phyloP scores from a whole-genome alignment of 1,140 invertebrate genomes.

The Sitodiplosis mosellana region DNA sequence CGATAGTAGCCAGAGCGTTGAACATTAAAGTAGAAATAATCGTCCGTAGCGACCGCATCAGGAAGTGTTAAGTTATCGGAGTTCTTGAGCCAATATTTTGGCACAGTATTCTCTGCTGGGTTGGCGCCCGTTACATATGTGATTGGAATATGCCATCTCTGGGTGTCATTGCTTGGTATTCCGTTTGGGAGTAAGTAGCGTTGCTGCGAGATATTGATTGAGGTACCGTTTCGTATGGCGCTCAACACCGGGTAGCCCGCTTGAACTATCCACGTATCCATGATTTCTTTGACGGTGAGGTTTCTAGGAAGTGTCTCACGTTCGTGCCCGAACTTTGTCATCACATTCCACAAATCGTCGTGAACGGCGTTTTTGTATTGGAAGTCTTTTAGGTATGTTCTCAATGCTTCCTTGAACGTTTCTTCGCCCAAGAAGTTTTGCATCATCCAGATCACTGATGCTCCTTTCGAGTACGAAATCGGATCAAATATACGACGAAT shows the following conservation, averaged over 20 bases:
- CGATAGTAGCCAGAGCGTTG: no score
- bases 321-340: conserved; percentile 31
- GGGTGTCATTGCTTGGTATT: conserved; percentile 10
- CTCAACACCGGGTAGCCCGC: conserved; percentile 65
- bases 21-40: conserved; percentile 18
- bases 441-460: conserved; percentile 64
- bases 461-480: conserved; percentile 76
- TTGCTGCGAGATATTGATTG: conserved; percentile 1
- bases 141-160: conserved; percentile 35
- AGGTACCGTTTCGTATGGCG: conserved; percentile 19
- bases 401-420: conserved; percentile 46
- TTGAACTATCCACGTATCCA: conserved; percentile 69
- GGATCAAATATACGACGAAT: conserved; percentile 68
- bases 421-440: conserved; percentile 49
- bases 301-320: conserved; percentile 25
- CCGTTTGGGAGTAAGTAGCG: conserved; percentile 12
- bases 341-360: conserved; percentile 47
- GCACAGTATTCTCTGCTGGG: conserved; percentile 13
- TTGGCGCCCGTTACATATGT: conserved; percentile 28
- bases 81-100: conserved; percentile 18
- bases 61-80: conserved; percentile 13
- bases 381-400: conserved; percentile 35
- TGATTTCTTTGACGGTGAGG: conserved; percentile 41
- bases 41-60: conserved; percentile 12
- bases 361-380: conserved; percentile 43